Evolutionary conservation across 2,113 vertebrate genomes (phyloP).

Genomic region (mouse (Mus musculus)): DNA sequence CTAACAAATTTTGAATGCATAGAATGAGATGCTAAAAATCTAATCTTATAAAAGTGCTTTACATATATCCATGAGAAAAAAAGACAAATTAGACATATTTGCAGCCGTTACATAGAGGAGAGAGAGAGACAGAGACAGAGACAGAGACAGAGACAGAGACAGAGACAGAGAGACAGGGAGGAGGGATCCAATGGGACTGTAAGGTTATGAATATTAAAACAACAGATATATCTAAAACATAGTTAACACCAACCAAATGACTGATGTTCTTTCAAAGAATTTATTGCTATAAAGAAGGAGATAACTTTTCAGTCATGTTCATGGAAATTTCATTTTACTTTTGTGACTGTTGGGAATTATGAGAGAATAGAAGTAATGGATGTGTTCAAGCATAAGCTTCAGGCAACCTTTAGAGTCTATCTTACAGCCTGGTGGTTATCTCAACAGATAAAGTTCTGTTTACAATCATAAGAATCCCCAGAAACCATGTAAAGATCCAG

Average conservation of each 20-base stretch:
- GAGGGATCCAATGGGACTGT: background rate
- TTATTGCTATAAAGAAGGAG: background rate
- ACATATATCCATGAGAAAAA: background rate
- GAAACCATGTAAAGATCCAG: background rate
- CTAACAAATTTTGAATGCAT: background rate
- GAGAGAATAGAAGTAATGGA: background rate
- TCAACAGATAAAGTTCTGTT: background rate
- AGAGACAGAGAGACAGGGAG: background rate
- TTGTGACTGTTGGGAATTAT: background rate
- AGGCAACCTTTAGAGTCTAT: background rate
- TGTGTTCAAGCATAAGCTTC: background rate
- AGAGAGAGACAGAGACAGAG: background rate
- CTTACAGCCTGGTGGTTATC: background rate
- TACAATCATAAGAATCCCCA: background rate
- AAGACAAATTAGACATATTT: background rate
- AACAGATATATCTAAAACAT: background rate
- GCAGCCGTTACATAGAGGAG: background rate
- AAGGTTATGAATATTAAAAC: background rate
- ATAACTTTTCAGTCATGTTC: background rate
- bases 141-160: background rate
- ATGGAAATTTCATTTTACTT: slow-evolving; percentile 10
- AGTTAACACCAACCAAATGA: background rate
- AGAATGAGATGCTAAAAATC: background rate
- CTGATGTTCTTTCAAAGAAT: background rate
- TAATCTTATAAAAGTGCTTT: background rate